phyloP scores from a whole-genome alignment of 2,113 vertebrate genomes.

The Marmota monax region DNA sequence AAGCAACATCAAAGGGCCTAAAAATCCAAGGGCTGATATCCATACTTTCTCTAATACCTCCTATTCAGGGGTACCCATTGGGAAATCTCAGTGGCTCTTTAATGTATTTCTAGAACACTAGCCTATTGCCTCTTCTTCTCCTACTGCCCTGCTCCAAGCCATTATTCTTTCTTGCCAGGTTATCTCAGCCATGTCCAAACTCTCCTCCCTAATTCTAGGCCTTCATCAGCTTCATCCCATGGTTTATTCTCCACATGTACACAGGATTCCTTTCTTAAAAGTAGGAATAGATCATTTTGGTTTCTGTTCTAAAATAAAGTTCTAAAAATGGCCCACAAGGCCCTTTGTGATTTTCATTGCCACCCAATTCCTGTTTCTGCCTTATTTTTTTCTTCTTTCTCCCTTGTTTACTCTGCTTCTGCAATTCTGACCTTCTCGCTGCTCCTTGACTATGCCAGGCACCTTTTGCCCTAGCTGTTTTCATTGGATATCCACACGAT shows the following conservation, averaged over 20 bases:
- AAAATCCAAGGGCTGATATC: not conserved
- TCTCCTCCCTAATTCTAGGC: not conserved
- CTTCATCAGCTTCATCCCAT: not conserved
- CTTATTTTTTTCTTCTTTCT: not conserved
- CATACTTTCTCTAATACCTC: not conserved
- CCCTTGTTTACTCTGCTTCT: not conserved
- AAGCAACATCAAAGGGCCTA: not conserved
- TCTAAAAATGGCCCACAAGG: not conserved
- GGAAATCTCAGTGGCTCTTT: not conserved
- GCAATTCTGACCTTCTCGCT: not conserved
- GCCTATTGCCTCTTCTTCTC: not conserved
- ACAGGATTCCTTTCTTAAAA: not conserved
- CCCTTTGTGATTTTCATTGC: not conserved
- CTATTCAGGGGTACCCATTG: not conserved
- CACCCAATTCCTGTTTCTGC: not conserved
- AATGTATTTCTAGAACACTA: not conserved
- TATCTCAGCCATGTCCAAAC: not conserved
- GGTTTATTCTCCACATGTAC: not conserved
- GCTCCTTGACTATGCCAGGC: not conserved
- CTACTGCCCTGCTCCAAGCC: not conserved
- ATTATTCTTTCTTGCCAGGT: not conserved
- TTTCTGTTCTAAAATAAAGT: slow-evolving; percentile 36
- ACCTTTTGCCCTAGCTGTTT: not conserved
- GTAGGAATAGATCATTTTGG: not conserved
- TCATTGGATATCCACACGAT: not conserved